These are phyloP conservation scores for Phrynosoma blainvillii DNA, from an alignment of 2,113 vertebrate genomes.

Conservation along the genomic window DNA sequence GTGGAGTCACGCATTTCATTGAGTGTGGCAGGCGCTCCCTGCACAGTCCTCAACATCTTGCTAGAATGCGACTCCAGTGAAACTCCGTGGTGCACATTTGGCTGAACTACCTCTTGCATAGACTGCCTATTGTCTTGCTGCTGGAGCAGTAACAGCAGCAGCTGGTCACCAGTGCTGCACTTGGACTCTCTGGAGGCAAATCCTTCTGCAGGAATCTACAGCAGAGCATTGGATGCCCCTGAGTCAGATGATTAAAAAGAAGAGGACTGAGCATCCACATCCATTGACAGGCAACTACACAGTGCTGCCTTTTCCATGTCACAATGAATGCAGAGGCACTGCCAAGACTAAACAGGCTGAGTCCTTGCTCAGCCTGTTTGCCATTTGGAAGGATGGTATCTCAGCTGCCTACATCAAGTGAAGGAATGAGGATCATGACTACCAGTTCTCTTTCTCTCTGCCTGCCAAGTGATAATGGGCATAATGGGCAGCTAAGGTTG, in stretches of 20 bases:
- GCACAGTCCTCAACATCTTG: constrained; percentile 86
- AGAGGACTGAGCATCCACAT: background rate
- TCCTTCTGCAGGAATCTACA: constrained; percentile 1
- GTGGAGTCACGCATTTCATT: constrained; percentile 87
- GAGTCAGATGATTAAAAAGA: constrained; percentile 4
- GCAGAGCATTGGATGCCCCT: background rate
- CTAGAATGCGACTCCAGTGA: constrained; percentile 87
- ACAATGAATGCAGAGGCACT: constrained; percentile 52
- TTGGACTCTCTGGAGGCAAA: constrained; percentile 27
- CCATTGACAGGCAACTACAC: background rate
- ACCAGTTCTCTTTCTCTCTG: background rate
- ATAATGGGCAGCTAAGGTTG: background rate
- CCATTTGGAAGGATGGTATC: background rate
- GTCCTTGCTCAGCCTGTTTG: rapidly evolving
- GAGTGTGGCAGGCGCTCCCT: constrained; percentile 88
- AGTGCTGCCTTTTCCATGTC: constrained; percentile 26
- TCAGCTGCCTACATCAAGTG: background rate
- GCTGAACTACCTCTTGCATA: constrained; percentile 56
- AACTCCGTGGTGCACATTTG: constrained; percentile 92
- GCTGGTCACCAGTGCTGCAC: background rate
- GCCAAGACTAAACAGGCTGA: constrained; percentile 27
- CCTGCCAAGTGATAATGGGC: background rate
- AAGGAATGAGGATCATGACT: background rate
- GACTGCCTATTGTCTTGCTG: constrained; percentile 9
- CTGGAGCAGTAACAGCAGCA: constrained; percentile 6